These are phyloP conservation scores for Heliconius himera DNA, from an alignment of 1,140 invertebrate genomes.

Conservation along the genomic window DNA sequence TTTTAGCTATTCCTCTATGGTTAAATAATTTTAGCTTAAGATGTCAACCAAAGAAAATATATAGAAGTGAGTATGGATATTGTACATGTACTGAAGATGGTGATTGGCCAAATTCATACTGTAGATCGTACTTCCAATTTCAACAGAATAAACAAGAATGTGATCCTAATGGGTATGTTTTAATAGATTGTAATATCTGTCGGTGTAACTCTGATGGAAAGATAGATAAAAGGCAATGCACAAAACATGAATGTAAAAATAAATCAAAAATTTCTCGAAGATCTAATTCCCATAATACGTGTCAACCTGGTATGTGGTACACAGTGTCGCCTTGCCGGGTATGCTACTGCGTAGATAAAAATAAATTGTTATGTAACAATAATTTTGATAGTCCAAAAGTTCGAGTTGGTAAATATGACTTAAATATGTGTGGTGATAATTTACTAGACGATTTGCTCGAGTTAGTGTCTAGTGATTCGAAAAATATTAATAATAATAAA, in stretches of 20 bases:
- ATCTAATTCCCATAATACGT: slow-evolving; percentile 41
- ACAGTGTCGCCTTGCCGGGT: slow-evolving; percentile 58
- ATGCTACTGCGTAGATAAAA: slow-evolving; percentile 58
- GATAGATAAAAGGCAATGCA: slow-evolving; percentile 55
- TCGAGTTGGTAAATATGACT: slow-evolving; percentile 46
- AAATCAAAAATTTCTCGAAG: slow-evolving; percentile 27
- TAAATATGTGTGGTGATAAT: slow-evolving; percentile 52
- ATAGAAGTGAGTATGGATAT: slow-evolving; percentile 41
- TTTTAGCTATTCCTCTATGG: not conserved
- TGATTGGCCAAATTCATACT: slow-evolving; percentile 52
- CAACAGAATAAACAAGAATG: slow-evolving; percentile 38
- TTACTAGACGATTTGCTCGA: slow-evolving; percentile 46
- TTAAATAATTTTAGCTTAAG: not conserved
- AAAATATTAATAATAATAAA: not conserved
- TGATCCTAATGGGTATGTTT: slow-evolving; percentile 47
- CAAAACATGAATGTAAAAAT: slow-evolving; percentile 51
- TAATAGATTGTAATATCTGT: slow-evolving; percentile 63
- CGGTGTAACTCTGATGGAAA: slow-evolving; percentile 48
- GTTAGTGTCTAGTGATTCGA: not conserved
- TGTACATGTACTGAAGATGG: slow-evolving; percentile 56
- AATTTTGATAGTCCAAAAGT: slow-evolving; percentile 37
- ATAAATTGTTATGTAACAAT: slow-evolving; percentile 58
- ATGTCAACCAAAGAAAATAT: slow-evolving; percentile 49
- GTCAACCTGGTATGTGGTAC: slow-evolving; percentile 56
- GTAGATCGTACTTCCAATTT: slow-evolving; percentile 19